phyloP scores from a whole-genome alignment of 1,140 invertebrate genomes.

The Caenorhabditis remanei region DNA sequence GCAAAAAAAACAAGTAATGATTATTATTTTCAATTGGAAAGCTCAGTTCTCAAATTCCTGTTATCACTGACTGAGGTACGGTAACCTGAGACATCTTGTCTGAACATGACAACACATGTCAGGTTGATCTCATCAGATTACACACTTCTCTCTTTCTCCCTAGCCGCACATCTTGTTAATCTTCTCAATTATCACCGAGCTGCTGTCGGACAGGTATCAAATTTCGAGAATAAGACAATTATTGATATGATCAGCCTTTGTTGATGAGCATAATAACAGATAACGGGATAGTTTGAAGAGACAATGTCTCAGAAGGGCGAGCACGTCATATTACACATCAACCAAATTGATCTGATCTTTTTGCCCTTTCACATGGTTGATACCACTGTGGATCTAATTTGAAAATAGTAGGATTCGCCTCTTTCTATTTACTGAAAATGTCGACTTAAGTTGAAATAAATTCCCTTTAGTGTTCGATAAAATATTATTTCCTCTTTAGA shows the following conservation, averaged over 20 bases:
- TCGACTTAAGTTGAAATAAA: too few species aligned
- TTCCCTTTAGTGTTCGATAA: too few species aligned
- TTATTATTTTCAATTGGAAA: not conserved
- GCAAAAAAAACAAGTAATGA: not conserved
- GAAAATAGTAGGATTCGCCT: too few species aligned
- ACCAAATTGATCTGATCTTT: too few species aligned
- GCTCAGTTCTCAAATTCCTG: not conserved
- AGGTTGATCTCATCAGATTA: conserved; percentile 50
- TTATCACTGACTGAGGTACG: conserved; percentile 27
- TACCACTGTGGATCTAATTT: too few species aligned
- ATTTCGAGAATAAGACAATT: conserved; percentile 10
- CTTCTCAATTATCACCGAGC: conserved; percentile 55
- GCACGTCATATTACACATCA: too few species aligned
- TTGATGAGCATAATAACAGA: not conserved
- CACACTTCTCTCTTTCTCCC: conserved; percentile 14
- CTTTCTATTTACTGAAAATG: too few species aligned
- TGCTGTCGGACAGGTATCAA: conserved; percentile 30
- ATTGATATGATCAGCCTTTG: conserved; percentile 25
- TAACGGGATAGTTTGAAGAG: too few species aligned
- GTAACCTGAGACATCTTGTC: conserved; percentile 38
- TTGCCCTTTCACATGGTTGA: too few species aligned
- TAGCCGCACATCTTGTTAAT: conserved; percentile 47
- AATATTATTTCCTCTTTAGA: too few species aligned
- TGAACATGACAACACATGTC: conserved; percentile 56
- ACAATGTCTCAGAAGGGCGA: too few species aligned